phyloP scores from a whole-genome alignment of 2,888 invertebrate genomes.

The Volucella inflata region DNA sequence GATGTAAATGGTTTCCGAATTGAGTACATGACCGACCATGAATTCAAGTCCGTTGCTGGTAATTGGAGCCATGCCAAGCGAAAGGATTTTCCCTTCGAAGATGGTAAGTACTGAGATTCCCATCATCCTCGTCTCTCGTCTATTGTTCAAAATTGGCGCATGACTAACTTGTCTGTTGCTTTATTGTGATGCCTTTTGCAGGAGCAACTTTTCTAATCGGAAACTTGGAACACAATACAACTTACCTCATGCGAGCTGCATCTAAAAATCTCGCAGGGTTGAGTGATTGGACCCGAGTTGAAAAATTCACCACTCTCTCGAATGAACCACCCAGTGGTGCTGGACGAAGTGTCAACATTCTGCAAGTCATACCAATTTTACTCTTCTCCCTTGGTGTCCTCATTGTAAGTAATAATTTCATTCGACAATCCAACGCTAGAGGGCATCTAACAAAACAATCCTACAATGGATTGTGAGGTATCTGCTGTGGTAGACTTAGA shows the following conservation, averaged over 20 bases:
- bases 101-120: conserved; percentile 79
- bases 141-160: neutral
- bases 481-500: neutral
- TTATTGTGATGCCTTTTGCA: conserved; percentile 76
- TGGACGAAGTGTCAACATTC: conserved; percentile 19
- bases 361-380: conserved; percentile 42
- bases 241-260: conserved; percentile 85
- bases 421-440: conserved; percentile 18
- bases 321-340: conserved; percentile 79
- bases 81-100: conserved; percentile 82
- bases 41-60: conserved; percentile 81
- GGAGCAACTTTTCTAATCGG: conserved; percentile 84
- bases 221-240: conserved; percentile 84
- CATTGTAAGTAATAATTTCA: conserved; percentile 35
- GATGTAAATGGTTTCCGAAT: conserved; percentile 83
- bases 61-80: conserved; percentile 83
- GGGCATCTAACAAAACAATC: conserved; percentile 22
- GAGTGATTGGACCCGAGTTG: conserved; percentile 82
- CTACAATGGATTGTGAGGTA: conserved; percentile 55
- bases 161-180: too few relatives aligned
- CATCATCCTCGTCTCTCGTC: neutral
- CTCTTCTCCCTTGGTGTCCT: conserved; percentile 51
- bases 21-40: conserved; percentile 82
- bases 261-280: conserved; percentile 85
- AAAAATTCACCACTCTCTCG: conserved; percentile 81